These are phyloP conservation scores for Setophaga coronata DNA, from an alignment of 2,113 vertebrate genomes.

Conservation along the genomic window DNA sequence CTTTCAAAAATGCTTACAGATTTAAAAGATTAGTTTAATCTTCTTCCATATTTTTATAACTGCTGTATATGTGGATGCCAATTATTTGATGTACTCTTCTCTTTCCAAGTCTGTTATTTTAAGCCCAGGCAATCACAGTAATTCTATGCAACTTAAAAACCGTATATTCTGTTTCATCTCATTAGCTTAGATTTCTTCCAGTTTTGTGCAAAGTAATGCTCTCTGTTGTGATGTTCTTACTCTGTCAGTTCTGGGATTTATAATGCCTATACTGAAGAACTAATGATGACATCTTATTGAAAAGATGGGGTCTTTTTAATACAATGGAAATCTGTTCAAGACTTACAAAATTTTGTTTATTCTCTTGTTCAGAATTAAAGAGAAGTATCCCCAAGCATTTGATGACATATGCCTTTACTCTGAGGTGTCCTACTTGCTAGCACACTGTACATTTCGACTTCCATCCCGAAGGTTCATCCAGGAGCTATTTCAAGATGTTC, in stretches of 20 bases:
- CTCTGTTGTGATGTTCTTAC: neutral
- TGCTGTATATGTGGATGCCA: neutral
- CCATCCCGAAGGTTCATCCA: slow-evolving; percentile 96
- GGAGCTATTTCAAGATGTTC: slow-evolving; percentile 97
- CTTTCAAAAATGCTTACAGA: neutral
- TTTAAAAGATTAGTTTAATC: neutral
- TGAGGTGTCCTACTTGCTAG: slow-evolving; percentile 92
- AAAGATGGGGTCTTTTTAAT: neutral
- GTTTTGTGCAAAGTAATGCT: neutral
- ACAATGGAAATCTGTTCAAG: neutral
- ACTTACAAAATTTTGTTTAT: neutral
- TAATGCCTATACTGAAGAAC: neutral
- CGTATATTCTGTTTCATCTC: neutral
- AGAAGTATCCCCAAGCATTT: slow-evolving; percentile 97
- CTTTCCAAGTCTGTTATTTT: neutral
- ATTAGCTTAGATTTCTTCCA: neutral
- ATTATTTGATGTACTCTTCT: neutral
- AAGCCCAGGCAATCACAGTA: neutral
- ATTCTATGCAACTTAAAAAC: neutral
- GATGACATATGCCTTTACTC: slow-evolving; percentile 99
- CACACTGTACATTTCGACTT: slow-evolving; percentile 94
- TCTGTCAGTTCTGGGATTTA: neutral
- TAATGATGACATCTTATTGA: neutral
- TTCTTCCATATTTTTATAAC: neutral
- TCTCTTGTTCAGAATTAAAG: slow-evolving; percentile 87